Percentiles rank a stretch among this genome's conserved stretches.
phyloP scores from a whole-genome alignment of 1,140 invertebrate genomes.

The Eciton burchellii region DNA sequence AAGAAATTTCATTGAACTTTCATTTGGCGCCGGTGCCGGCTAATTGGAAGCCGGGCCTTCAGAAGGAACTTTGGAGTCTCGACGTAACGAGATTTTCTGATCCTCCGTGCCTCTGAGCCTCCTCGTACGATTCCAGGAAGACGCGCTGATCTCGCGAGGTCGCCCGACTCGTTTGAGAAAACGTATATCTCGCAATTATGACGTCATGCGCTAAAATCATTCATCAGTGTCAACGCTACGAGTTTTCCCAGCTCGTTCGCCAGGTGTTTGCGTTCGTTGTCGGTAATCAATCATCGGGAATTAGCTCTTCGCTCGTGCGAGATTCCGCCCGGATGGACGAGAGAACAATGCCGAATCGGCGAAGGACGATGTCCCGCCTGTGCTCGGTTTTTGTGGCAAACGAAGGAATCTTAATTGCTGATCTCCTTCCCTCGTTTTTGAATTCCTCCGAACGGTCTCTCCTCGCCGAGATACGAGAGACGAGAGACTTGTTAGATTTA shows the following conservation, averaged over 20 bases:
- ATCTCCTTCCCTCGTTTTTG: too few species aligned
- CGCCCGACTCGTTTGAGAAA: constrained; percentile 29
- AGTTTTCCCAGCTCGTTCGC: constrained; percentile 28
- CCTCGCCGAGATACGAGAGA: too few species aligned
- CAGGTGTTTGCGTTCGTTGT: constrained; percentile 29
- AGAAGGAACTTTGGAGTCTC: background rate
- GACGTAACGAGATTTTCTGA: constrained; percentile 35
- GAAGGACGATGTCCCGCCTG: too few species aligned
- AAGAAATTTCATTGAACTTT: constrained; percentile 19
- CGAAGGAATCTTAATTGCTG: too few species aligned
- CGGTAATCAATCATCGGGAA: constrained; percentile 54
- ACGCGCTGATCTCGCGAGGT: constrained; percentile 34
- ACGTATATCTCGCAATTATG: constrained; percentile 43
- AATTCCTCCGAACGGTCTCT: too few species aligned
- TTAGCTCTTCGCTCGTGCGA: constrained; percentile 45
- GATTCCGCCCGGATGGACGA: constrained; percentile 18
- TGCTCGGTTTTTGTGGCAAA: too few species aligned
- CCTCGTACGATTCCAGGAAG: constrained; percentile 38
- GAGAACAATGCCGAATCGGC: constrained; percentile 19
- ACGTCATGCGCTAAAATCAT: constrained; percentile 56
- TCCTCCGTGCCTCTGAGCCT: background rate
- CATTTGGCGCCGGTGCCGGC: background rate
- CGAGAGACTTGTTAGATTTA: too few species aligned
- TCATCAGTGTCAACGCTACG: constrained; percentile 50
- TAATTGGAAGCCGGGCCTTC: background rate